A percentile compares a stretch with the other conserved stretches of the same genome.
Conservation (phyloP, 2,888 invertebrate genomes). For the Plebejus anna region DNA sequence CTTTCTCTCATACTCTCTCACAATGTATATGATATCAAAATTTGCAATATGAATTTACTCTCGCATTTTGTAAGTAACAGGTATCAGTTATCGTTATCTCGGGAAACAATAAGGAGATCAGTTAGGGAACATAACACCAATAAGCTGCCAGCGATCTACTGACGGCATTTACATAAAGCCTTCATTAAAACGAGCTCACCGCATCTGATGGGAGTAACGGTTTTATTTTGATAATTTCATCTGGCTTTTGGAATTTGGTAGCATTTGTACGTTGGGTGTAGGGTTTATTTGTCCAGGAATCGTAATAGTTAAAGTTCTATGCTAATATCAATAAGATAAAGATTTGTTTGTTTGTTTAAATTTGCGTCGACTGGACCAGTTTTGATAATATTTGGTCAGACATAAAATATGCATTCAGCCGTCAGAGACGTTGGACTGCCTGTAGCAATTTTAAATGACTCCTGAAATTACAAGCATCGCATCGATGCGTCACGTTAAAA, state of each 20-base stretch:
- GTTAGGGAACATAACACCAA: neutral
- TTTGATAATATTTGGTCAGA: too few relatives aligned
- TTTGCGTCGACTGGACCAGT: too few relatives aligned
- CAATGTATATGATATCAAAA: neutral
- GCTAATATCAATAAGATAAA: too few relatives aligned
- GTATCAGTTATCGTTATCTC: conserved; percentile 2
- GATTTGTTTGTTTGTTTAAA: too few relatives aligned
- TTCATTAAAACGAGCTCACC: conserved; percentile 8
- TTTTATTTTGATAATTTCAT: conserved; percentile 14
- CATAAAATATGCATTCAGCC: too few relatives aligned
- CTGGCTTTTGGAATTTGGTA: neutral
- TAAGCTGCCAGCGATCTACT: conserved; percentile 1
- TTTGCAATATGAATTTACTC: neutral
- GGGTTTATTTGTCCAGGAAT: neutral
- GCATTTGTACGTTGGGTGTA: neutral
- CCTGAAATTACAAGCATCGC: too few relatives aligned
- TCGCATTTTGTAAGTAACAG: neutral
- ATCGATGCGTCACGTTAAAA: too few relatives aligned
- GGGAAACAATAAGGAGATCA: conserved; percentile 15
- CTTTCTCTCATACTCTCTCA: too few relatives aligned
- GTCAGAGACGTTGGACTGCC: too few relatives aligned
- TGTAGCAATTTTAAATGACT: too few relatives aligned
- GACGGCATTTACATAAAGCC: neutral
- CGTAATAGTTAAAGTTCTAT: too few relatives aligned
- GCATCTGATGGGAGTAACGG: neutral